Percentiles rank a stretch among this genome's conserved stretches.
These are phyloP conservation scores for Anticlea derivata DNA, from an alignment of 2,888 invertebrate genomes.

Conservation along the genomic window DNA sequence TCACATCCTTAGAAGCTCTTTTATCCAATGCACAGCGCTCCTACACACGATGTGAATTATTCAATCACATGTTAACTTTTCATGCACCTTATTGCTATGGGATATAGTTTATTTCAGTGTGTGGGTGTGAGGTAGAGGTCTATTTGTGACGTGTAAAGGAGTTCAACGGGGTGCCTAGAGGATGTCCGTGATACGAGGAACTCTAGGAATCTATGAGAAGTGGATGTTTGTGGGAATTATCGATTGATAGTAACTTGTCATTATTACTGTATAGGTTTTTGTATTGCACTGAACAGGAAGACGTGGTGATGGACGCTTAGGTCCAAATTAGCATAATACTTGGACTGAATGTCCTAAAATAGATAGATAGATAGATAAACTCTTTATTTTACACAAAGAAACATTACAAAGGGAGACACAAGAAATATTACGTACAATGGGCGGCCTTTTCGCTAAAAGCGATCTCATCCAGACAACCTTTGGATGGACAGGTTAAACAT, in stretches of 20 bases:
- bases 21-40: conserved; percentile 6
- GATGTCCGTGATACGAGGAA: conserved; percentile 56
- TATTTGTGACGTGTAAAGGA: conserved; percentile 57
- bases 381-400: too few relatives aligned
- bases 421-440: too few relatives aligned
- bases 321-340: too few relatives aligned
- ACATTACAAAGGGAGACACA: too few relatives aligned
- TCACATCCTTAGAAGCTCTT: conserved; percentile 5
- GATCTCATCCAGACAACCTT: too few relatives aligned
- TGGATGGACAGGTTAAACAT: too few relatives aligned
- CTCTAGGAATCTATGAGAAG: conserved; percentile 20
- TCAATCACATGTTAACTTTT: conserved; percentile 15
- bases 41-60: conserved; percentile 10
- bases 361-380: too few relatives aligned
- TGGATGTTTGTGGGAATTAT: conserved; percentile 14
- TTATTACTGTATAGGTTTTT: not conserved
- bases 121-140: conserved; percentile 12
- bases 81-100: conserved; percentile 30
- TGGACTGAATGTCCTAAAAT: too few relatives aligned
- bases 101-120: conserved; percentile 37
- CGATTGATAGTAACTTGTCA: not conserved
- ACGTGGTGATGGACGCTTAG: not conserved
- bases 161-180: conserved; percentile 65
- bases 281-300: not conserved
- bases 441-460: too few relatives aligned